These are phyloP conservation scores for Drosophila subpulchrella DNA, from an alignment of 1,140 invertebrate genomes.

Conservation along the genomic window DNA sequence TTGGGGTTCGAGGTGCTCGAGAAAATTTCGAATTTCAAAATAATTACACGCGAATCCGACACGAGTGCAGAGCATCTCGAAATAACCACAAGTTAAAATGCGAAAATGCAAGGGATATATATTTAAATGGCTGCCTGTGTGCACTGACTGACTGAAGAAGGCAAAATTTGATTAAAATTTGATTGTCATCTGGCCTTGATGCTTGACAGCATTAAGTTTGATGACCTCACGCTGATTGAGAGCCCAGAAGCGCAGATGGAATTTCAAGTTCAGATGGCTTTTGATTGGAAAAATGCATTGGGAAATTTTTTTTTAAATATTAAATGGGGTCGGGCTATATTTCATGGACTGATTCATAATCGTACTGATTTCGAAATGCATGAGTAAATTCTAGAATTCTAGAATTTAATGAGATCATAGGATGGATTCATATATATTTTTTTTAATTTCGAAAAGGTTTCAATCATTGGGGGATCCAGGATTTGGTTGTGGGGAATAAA, in stretches of 20 bases:
- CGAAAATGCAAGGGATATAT: conserved; percentile 9
- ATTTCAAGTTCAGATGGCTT: conserved; percentile 38
- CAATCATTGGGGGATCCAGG: too few relatives aligned
- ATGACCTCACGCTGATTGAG: conserved; percentile 53
- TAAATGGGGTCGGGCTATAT: background rate
- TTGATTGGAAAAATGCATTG: conserved; percentile 2
- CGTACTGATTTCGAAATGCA: background rate
- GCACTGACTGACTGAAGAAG: conserved; percentile 18
- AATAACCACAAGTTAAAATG: conserved; percentile 43
- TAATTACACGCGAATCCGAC: conserved; percentile 66
- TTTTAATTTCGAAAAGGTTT: too few relatives aligned
- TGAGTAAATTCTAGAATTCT: too few relatives aligned
- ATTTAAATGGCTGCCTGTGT: conserved; percentile 17
- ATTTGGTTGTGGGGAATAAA: too few relatives aligned
- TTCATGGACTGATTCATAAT: background rate
- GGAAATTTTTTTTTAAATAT: background rate
- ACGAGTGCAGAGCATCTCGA: conserved; percentile 37
- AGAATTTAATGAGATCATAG: background rate
- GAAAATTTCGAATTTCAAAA: conserved; percentile 77
- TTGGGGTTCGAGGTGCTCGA: conserved; percentile 38
- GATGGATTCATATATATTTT: too few relatives aligned
- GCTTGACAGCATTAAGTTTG: conserved; percentile 43
- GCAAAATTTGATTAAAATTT: conserved; percentile 35
- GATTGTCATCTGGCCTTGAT: conserved; percentile 49
- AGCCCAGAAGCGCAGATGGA: conserved; percentile 6